Base-by-base conservation (phyloP, 2,888 invertebrate species). In the Molanna angustata region DNA sequence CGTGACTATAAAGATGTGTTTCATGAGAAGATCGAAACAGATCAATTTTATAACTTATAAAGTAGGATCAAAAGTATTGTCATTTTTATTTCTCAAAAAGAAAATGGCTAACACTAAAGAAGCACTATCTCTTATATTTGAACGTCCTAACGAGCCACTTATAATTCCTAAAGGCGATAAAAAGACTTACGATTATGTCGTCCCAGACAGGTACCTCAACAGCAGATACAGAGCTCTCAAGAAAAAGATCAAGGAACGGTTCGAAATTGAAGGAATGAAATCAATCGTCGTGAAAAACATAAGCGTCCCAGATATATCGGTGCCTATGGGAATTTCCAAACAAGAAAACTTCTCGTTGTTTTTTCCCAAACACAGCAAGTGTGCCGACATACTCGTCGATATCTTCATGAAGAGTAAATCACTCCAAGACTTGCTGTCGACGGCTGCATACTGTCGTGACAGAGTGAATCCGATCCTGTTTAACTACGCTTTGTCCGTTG, bases 381-480 rank as follows among this genome's bases (percentile, higher is more conserved):
- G 86, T 68, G 86, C 88, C 0, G 78, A 72, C 0, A 77, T 78
- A 4, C 79, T 89, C 4, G 85, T 86, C 52, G 82, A 85, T 54
- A 77, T 87, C 40, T 83, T 88, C 52, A 72, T 86, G 77, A 75
- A 80, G n/a, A 82, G 88, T 80, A 76, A 83, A 35, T 80, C 79
- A 39, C 67, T 84, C 7, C 85, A 87, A 0, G 89, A 90, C 60
- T 78, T 91, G 51, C 71, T 83, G 62, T 82, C 86, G 0, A 69
- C 83, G 20, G 79, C 84, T 19, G 79, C 83, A 9, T 87, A 79
- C 67, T 83, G 83, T 60, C 81, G 87, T 57, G 82, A 87, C 60
- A 76, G 83, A 33, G 72, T 88, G 61, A 90, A 90, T 69, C 84
- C 88, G 0, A 83, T 84, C 65, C 69, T 90, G 71, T 89, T 86